Conservation (phyloP, 2,113 vertebrate genomes). For the Chascanopsetta lugubris region DNA sequence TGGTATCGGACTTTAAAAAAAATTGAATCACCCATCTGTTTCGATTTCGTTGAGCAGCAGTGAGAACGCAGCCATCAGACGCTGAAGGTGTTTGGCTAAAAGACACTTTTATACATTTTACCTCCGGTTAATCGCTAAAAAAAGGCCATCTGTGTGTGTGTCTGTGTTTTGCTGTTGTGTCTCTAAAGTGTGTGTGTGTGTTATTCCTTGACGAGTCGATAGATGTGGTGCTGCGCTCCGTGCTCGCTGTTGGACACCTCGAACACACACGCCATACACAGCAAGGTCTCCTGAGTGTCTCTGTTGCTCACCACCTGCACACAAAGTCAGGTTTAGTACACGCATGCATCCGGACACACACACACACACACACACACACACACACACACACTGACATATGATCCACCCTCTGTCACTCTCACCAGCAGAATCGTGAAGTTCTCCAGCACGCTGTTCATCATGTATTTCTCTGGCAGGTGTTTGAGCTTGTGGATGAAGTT, state of each 20-base stretch:
- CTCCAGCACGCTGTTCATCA: constrained; percentile 99
- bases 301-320: constrained; percentile 96
- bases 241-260: constrained; percentile 99
- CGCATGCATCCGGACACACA: too few relatives aligned
- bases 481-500: constrained; percentile 99
- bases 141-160: constrained; percentile 56
- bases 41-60: constrained; percentile 18
- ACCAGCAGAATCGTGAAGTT: constrained; percentile 99
- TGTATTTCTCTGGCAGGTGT: constrained; percentile 99
- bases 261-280: constrained; percentile 99
- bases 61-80: constrained; percentile 29
- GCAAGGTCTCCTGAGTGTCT: constrained; percentile 97
- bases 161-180: neutral
- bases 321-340: constrained; percentile 10
- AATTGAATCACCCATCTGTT: neutral
- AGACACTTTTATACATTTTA: constrained; percentile 13
- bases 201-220: constrained; percentile 98
- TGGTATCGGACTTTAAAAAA: constrained; percentile 1
- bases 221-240: constrained; percentile 98
- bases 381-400: neutral
- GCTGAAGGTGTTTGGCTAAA: neutral
- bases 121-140: constrained; percentile 26
- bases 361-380: neutral
- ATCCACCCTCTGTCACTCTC: constrained; percentile 32
- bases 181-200: constrained; percentile 4